Evolutionary conservation across 2,888 invertebrate species (phyloP), one percentile per base, ranked within the genome.

Genomic region (Ramazzottius varieornatus): DNA sequence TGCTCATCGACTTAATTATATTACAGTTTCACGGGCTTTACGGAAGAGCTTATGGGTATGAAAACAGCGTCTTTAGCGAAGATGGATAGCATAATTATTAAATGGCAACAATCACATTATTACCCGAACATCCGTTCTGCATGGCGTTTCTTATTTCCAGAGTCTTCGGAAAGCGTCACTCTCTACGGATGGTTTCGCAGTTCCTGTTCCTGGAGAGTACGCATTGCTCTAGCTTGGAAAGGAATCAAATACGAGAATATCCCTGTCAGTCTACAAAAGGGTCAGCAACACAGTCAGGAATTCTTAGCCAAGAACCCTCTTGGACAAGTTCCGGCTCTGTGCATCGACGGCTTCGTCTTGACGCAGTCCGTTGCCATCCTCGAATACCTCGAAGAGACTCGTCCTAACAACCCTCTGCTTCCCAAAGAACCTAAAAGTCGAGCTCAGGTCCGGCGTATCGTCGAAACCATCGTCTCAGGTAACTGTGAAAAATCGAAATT

Each of bases 321-420:
- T 86, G 87, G 86, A 73, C 90, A 92, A 77, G 90, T 96, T 32
- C 96, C 96, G 63, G 85, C 90, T 0, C 80, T 94, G 67, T 83
- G 85, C 1, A 87, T 90, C 71, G 80, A 82, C 73, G 82, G 81
- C 67, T 77, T 79, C 65, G 78, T 78, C 1, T 72, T 84, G 66
- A 80, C 81, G 67, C 83, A 84, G 73, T 83, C 83, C 78, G 86
- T 87, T 78, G 81, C 76, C 67, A 32, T 8, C 46, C 65, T 20
- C 64, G 46, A 24, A 34, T 67, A n/a, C 34, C 63, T 96, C 72
- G 94, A 96, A 75, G 94, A 94, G 78, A 86, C 86, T 0, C 82
- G 86, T 71, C 88, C 88, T 1, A 85, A 87, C 72, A 82, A 86
- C 69, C 83, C 87, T 0, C 77, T 96, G 2, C 80, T 93, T 79